Evolutionary conservation across 2,797 vertebrate genomes (phyloP), one percentile per base, ranked within the genome.

Genomic region (Podargus strigoides): DNA sequence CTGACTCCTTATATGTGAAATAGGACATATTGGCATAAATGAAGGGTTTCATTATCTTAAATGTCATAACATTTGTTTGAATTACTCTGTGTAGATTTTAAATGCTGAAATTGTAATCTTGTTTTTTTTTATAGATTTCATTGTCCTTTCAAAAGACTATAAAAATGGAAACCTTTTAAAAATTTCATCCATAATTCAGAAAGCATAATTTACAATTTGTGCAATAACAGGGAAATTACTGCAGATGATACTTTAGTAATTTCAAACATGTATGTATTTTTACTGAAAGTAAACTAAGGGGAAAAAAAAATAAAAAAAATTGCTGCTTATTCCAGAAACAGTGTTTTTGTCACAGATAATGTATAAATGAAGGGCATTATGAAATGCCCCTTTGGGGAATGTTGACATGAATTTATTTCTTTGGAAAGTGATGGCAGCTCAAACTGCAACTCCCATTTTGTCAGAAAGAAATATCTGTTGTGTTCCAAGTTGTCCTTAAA

Each of bases 31-130:
- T 97, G 97, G 97, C 97, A 96, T 97, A 97, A 98, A 96, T 93
- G 96, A 97, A 97, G 96, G 85, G 96, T 97, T 98, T 98, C 97
- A 98, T 98, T 98, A 98, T 98, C 97, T 97, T 97, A 98, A 98
- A 98, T 98, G 97, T 98, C 98, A 98, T 98, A 98, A 98, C 98
- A 98, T 98, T 98, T 98, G 97, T 98, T 98, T 98, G 97, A 98
- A 97, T 98, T 98, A 97, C 97, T 97, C 96, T 97, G 91, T 95
- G 97, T 97, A 96, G 97, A 94, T 97, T 97, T 98, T 95, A 98
- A 97, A 97, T 97, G 97, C 96, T 98, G 97, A 97, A 97, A 97
- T 97, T 97, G 93, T 97, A 97, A 96, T 97, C 95, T 96, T 95
- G 72, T 19, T 82, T 97, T 82, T 97, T 97, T 97, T 98, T 91